Conservation (phyloP, 2,113 vertebrate species). For the Dascyllus trimaculatus region DNA sequence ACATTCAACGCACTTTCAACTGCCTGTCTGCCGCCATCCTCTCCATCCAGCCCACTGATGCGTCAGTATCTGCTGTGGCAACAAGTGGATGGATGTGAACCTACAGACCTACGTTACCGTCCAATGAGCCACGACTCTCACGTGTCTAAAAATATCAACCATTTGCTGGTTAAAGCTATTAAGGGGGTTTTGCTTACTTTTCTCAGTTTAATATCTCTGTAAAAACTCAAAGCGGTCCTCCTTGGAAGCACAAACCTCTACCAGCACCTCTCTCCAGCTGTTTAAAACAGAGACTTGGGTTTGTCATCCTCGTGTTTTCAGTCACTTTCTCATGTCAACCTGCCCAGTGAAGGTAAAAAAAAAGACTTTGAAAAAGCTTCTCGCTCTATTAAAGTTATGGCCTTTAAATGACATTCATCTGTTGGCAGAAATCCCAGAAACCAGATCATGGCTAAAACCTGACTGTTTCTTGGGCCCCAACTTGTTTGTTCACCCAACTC, state of each 20-base stretch:
- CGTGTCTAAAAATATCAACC: neutral
- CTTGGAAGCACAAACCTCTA: slow-evolving; percentile 13
- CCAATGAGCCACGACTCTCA: neutral
- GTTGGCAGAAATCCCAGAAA: slow-evolving; percentile 28
- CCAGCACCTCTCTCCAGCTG: slow-evolving; percentile 14
- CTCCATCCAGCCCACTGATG: too few relatives aligned
- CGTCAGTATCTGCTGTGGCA: too few relatives aligned
- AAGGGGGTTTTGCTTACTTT: neutral
- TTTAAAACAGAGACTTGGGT: neutral
- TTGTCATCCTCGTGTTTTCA: neutral
- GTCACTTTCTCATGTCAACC: neutral
- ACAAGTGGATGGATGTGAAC: too few relatives aligned
- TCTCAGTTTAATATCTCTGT: slow-evolving; percentile 2
- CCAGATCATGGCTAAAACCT: slow-evolving; percentile 26
- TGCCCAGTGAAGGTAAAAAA: neutral
- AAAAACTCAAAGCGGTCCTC: slow-evolving; percentile 21
- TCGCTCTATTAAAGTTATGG: neutral
- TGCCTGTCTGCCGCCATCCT: too few relatives aligned
- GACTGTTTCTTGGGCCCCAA: slow-evolving; percentile 11
- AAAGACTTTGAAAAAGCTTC: neutral
- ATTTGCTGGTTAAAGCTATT: neutral
- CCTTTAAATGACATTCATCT: slow-evolving; percentile 15
- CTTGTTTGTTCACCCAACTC: neutral
- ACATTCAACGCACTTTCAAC: too few relatives aligned
- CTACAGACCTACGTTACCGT: neutral